phyloP scores from a whole-genome alignment of 2,797 vertebrate genomes.

The Avahi laniger region DNA sequence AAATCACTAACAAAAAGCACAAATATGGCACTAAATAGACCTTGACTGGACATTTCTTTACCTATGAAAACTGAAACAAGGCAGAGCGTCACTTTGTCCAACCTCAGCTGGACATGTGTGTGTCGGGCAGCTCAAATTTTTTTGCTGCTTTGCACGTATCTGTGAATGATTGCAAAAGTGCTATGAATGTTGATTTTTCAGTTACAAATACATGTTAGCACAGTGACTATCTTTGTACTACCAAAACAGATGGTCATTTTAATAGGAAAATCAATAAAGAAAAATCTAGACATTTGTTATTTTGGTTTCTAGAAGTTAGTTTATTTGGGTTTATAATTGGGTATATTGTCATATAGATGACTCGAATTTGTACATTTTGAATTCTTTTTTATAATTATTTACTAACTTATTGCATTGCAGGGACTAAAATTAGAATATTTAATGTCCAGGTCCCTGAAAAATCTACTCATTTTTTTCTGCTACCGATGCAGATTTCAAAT shows the following conservation, averaged over 20 bases:
- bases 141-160: background rate
- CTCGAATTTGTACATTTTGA: background rate
- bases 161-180: background rate
- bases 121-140: background rate
- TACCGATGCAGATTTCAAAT: background rate
- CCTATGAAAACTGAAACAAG: background rate
- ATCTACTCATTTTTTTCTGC: background rate
- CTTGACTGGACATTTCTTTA: background rate
- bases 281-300: background rate
- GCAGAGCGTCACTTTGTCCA: background rate
- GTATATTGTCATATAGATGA: background rate
- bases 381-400: background rate
- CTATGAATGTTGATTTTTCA: background rate
- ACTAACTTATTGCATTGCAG: background rate
- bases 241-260: background rate
- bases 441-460: background rate
- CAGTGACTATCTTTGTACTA: background rate
- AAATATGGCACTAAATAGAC: background rate
- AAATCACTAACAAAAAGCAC: background rate
- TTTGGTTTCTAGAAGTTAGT: background rate
- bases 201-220: background rate
- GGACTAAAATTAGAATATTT: background rate
- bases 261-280: background rate
- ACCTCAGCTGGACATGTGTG: background rate
- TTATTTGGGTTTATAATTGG: background rate